phyloP scores from a whole-genome alignment of 2,888 invertebrate genomes.

The Thecocarcelia acutangulata region DNA sequence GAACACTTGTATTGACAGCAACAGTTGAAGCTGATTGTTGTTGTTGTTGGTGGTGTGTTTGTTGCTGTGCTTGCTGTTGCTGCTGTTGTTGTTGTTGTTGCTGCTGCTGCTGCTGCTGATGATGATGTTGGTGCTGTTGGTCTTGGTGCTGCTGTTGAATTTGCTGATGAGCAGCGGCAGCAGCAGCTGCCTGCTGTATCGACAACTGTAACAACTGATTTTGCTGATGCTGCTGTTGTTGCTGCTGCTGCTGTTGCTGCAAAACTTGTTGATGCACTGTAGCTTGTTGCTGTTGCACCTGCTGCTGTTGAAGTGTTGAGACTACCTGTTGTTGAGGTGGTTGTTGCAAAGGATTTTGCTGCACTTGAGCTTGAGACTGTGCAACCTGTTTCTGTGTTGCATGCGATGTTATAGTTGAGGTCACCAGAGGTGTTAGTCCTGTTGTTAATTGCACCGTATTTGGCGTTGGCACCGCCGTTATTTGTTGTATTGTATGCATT shows the following conservation, averaged over 20 bases:
- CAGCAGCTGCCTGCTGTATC: conserved; percentile 74
- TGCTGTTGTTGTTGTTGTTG: conserved; percentile 76
- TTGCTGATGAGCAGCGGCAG: conserved; percentile 75
- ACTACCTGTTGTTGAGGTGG: conserved; percentile 76
- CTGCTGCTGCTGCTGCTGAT: conserved; percentile 75
- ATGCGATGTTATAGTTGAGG: conserved; percentile 81
- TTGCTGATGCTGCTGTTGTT: conserved; percentile 74
- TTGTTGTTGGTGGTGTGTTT: conserved; percentile 77
- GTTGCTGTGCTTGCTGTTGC: conserved; percentile 74
- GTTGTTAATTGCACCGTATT: conserved; percentile 78
- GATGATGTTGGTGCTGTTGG: conserved; percentile 75
- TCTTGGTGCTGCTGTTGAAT: conserved; percentile 76
- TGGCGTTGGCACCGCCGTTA: conserved; percentile 78
- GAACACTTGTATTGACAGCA: conserved; percentile 71
- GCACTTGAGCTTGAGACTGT: conserved; percentile 75
- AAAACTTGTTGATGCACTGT: conserved; percentile 74
- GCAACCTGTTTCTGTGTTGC: conserved; percentile 77
- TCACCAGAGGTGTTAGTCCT: conserved; percentile 79
- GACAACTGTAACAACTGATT: conserved; percentile 75
- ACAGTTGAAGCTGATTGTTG: conserved; percentile 74
- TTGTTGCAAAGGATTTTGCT: conserved; percentile 74
- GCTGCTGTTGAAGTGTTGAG: conserved; percentile 72
- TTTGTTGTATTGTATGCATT: conserved; percentile 81
- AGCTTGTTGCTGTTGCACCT: conserved; percentile 76
- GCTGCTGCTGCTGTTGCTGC: conserved; percentile 76